Evolutionary conservation across 2,888 invertebrate species (phyloP), one percentile per base, ranked within the genome.

Genomic region (Dasysyrphus albostriatus): DNA sequence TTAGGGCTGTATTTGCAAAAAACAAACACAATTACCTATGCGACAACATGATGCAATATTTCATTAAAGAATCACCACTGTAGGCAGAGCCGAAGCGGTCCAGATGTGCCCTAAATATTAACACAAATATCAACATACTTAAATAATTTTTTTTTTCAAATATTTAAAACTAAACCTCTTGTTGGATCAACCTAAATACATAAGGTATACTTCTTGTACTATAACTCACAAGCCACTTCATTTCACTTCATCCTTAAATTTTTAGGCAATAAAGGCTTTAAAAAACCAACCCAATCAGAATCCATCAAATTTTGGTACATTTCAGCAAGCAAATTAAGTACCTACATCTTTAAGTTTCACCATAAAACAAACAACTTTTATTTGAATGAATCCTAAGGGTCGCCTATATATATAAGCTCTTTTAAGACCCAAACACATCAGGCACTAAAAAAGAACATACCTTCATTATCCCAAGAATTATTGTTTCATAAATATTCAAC

Each of bases 401-500:
- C 6, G 10, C 24, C 29, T n/a, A n/a, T 29, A 51, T 56, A 65
- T 14, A 47, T 9, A 76, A 12, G 24, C 44, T 16, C 14, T 58
- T 24, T 24, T 1, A 14, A 12, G 8, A 9, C 4, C 39, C 8
- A 12, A 9, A 65, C 32, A 47, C 44, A 42, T 44, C 16, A 47
- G 44, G 4, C 42, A 65, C 16, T 32, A 1, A 34, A 65, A 65
- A 19, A 39, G 12, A 65, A 65, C 49, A 47, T 49, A 42, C 69
- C 58, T 69, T 69, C 34, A 12, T 70, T 70, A 44, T 59, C 24
- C 61, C 49, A 16, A 72, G 32, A 54, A 44, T 69, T 75, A 54
- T 44, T 19, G 54, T 56, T 69, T 29, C 49, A 59, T 78, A 49
- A 77, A 78, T 78, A 72, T 79, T 79, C 47, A 73, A 65, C 73